A percentile compares a stretch with the other conserved stretches of the same genome.
Evolutionary conservation across 2,888 invertebrate genomes (phyloP).

Genomic region (Adelognathus sp.): DNA sequence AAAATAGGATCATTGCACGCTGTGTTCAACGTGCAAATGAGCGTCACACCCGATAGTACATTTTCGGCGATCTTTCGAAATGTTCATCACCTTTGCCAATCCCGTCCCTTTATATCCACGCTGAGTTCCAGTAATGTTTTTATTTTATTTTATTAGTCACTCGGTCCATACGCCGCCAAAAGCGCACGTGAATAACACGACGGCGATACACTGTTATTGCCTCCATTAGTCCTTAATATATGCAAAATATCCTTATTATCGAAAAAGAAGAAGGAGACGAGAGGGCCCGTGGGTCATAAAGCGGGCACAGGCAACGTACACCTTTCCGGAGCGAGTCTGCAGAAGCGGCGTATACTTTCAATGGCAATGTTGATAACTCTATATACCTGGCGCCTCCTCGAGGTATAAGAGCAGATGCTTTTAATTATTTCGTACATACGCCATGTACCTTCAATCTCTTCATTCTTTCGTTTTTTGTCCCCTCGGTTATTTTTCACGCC

Average conservation of each 20-base stretch:
- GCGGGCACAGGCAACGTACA: slow-evolving; percentile 46
- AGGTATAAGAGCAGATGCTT: slow-evolving; percentile 64
- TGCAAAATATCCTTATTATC: slow-evolving; percentile 80
- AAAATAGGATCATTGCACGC: no score
- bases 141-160: slow-evolving; percentile 2
- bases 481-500: slow-evolving; percentile 35
- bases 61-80: no score
- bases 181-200: slow-evolving; percentile 62
- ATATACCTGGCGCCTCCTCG: slow-evolving; percentile 41
- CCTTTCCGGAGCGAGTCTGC: slow-evolving; percentile 65
- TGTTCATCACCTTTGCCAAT: neutral
- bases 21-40: no score
- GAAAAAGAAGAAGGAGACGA: slow-evolving; percentile 25
- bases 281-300: slow-evolving; percentile 60
- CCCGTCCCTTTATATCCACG: neutral
- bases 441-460: neutral
- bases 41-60: no score
- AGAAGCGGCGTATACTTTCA: slow-evolving; percentile 51
- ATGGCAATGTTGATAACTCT: slow-evolving; percentile 61
- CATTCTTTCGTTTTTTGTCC: neutral
- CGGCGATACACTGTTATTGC: slow-evolving; percentile 68
- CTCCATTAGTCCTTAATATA: slow-evolving; percentile 77
- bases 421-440: slow-evolving; percentile 72
- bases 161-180: slow-evolving; percentile 68
- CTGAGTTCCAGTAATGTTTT: neutral